These are phyloP conservation scores for Lucinisca nassula DNA, from an alignment of 2,888 invertebrate genomes.

Conservation along the genomic window DNA sequence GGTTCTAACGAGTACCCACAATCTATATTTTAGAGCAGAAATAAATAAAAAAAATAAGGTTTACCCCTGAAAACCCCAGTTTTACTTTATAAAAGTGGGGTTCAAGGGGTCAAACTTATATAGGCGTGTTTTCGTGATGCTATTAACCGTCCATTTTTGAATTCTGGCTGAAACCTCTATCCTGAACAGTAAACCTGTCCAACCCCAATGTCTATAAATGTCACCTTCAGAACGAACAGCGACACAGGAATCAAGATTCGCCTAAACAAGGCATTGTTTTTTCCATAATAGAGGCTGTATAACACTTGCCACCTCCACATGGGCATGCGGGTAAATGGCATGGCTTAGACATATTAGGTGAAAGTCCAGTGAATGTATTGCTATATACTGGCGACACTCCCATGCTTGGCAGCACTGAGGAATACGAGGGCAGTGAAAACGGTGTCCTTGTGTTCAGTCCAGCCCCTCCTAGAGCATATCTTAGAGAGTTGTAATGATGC, in stretches of 20 bases:
- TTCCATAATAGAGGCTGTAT: slow-evolving; percentile 35
- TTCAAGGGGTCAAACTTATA: no score
- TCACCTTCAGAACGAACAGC: no score
- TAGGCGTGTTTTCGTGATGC: no score
- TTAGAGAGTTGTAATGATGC: slow-evolving; percentile 75
- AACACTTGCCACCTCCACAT: slow-evolving; percentile 74
- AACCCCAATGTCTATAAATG: no score
- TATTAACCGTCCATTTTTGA: no score
- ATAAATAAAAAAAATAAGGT: no score
- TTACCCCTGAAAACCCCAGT: no score
- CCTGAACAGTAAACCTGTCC: no score
- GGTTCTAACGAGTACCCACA: no score
- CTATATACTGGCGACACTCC: not conserved
- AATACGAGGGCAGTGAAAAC: not conserved
- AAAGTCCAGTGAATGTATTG: not conserved
- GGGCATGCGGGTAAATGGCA: slow-evolving; percentile 73
- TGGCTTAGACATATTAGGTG: not conserved
- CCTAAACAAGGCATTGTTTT: not conserved
- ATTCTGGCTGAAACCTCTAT: no score
- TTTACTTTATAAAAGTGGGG: no score
- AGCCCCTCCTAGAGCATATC: slow-evolving; percentile 75
- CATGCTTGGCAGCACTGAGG: not conserved
- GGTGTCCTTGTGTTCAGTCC: slow-evolving; percentile 6
- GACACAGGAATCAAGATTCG: not conserved
- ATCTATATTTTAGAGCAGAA: no score